A percentile compares a stretch with the other conserved stretches of the same genome.
Evolutionary conservation across 1,140 invertebrate species (phyloP).

Genomic region (Heliconius congener): DNA sequence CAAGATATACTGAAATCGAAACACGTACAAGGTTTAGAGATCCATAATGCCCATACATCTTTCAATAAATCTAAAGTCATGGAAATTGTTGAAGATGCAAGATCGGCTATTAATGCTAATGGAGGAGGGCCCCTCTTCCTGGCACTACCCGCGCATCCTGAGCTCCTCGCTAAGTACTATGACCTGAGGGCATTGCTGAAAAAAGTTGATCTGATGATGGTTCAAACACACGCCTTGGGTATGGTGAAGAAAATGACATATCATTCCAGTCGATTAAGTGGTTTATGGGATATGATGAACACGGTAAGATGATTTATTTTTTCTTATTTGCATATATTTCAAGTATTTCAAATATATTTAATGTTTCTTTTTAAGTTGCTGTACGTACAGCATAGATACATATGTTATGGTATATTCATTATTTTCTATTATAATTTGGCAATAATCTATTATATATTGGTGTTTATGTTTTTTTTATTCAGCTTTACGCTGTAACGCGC

Average conservation of each 20-base stretch:
- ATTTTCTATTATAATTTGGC: no score
- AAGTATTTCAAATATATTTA: not conserved
- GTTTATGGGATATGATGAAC: slow-evolving; percentile 89
- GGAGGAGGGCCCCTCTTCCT: slow-evolving; percentile 83
- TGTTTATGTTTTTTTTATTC: no score
- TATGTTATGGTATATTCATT: no score
- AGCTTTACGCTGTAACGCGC: no score
- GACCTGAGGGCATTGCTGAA: slow-evolving; percentile 84
- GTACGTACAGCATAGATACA: no score
- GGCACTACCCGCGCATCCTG: slow-evolving; percentile 83
- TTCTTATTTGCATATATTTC: not conserved
- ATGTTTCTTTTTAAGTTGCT: not conserved
- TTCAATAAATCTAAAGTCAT: slow-evolving; percentile 82
- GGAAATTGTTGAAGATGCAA: slow-evolving; percentile 82
- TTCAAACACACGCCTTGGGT: slow-evolving; percentile 87
- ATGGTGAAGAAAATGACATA: slow-evolving; percentile 85
- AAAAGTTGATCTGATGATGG: slow-evolving; percentile 83
- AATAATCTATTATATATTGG: no score
- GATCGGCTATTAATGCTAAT: slow-evolving; percentile 79
- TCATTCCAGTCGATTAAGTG: slow-evolving; percentile 89
- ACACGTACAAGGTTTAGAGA: slow-evolving; percentile 85
- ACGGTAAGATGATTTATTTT: slow-evolving; percentile 80
- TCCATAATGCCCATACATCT: slow-evolving; percentile 82
- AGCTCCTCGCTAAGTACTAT: slow-evolving; percentile 86
- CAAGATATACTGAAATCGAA: slow-evolving; percentile 77